These are phyloP conservation scores for Clivina fossor DNA, from an alignment of 2,888 invertebrate genomes.

Conservation along the genomic window DNA sequence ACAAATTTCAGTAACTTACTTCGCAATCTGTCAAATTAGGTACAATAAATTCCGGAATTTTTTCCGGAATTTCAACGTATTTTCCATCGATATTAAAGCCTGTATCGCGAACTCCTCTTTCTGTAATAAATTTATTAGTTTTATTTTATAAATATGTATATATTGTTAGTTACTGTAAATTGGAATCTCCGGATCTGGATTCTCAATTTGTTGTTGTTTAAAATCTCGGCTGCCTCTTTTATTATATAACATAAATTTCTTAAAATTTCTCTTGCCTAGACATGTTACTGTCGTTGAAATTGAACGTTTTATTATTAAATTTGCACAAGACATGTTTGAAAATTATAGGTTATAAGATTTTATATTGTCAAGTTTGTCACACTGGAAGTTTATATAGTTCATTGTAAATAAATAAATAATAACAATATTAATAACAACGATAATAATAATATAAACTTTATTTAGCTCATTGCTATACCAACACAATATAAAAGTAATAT, in stretches of 20 bases:
- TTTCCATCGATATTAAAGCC: constrained; percentile 62
- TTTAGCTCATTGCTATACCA: no score
- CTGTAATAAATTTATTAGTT: constrained; percentile 52
- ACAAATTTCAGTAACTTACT: constrained; percentile 54
- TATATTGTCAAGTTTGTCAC: no score
- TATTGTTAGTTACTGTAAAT: constrained; percentile 64
- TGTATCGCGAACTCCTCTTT: constrained; percentile 68
- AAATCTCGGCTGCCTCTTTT: constrained; percentile 73
- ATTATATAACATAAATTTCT: constrained; percentile 74
- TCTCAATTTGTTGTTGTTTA: constrained; percentile 60
- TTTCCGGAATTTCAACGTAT: constrained; percentile 75
- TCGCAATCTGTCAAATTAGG: constrained; percentile 82
- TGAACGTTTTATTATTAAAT: constrained; percentile 51
- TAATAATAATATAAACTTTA: no score
- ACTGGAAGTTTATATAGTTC: no score
- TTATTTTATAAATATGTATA: constrained; percentile 25
- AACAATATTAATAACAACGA: no score
- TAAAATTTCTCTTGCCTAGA: constrained; percentile 77
- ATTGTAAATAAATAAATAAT: no score
- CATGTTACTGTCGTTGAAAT: constrained; percentile 58
- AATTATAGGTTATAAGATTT: constrained; percentile 2
- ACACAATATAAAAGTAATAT: no score
- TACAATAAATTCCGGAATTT: constrained; percentile 89
- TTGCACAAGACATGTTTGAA: constrained; percentile 44
- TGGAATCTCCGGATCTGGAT: constrained; percentile 65